Evolutionary conservation across 2,888 invertebrate genomes (phyloP), one percentile per base, ranked within the genome.

Genomic region (Spodoptera littoralis): DNA sequence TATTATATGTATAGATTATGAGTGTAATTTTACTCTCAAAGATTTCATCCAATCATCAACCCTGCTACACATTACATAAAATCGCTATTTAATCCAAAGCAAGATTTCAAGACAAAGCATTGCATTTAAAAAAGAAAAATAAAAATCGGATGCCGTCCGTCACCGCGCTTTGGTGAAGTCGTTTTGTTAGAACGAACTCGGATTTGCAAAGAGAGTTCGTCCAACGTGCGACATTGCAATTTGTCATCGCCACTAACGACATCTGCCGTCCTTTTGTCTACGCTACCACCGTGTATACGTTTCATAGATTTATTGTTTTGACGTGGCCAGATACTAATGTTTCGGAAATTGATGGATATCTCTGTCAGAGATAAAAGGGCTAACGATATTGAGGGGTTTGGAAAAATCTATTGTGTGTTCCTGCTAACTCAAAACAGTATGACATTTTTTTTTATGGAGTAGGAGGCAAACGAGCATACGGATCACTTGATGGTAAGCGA

Each of bases 171-270:
- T 36, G 36, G 36, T 36, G 36, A 36, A 36, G 36, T 36, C 36
- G 36, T 46, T 59, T 45, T 60, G 27, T 44, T 24, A 36, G 13
- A 13, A 45, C 45, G 27, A 69, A 52, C 45, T 44, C 36, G 36
- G 13, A 53, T 65, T 56, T 13, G 48, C 44, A 60, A 63, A 69
- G 51, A 63, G 61, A 61, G 62, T 71, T 63, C 36, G 53, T 45
- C 44, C 67, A 67, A 62, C 53, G 62, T 70, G 76, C 80, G 83
- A 81, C 79, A 78, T 68, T 77, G 85, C 88, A 86, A 89, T 90
- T 89, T 89, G 84, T 90, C 90, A 90, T 87, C 80, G 66, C 75
- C 73, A 77, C 75, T 83, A 86, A 83, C 86, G 88, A 84, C 88
- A 89, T 84, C 84, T 87, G 86, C 77, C 80, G 79, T 83, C 86